These are phyloP conservation scores for Campylomormyrus numenius DNA, from an alignment of 2,113 vertebrate species.

Conservation along the genomic window DNA sequence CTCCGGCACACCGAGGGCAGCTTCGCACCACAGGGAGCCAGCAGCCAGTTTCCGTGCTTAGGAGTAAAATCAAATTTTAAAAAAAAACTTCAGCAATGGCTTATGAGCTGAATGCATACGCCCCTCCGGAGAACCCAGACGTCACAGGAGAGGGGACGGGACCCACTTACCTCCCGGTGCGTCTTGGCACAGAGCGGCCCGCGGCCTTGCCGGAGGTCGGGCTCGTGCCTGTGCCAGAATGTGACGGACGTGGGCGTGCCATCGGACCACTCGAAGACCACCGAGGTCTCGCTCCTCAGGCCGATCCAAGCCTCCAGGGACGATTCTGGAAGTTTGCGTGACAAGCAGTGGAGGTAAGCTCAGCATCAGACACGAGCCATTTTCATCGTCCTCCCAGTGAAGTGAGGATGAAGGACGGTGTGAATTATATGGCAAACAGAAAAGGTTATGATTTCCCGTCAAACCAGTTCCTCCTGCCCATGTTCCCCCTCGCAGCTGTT, in stretches of 20 bases:
- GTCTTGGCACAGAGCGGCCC: constrained; percentile 68
- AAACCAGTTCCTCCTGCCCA: not conserved
- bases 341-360: not conserved
- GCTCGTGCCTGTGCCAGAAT: constrained; percentile 75
- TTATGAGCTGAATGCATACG: not conserved
- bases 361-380: too few species aligned
- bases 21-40: constrained; percentile 67
- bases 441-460: not conserved
- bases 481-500: not conserved
- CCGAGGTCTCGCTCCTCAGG: constrained; percentile 58
- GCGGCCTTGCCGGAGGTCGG: constrained; percentile 53
- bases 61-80: constrained; percentile 18
- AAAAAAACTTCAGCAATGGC: not conserved
- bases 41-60: constrained; percentile 73
- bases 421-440: not conserved
- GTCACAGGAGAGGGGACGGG: not conserved
- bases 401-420: not conserved
- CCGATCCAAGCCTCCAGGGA: constrained; percentile 78
- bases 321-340: constrained; percentile 57
- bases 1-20: constrained; percentile 70
- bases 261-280: constrained; percentile 76
- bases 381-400: not conserved
- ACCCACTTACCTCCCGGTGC: constrained; percentile 61
- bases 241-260: constrained; percentile 69
- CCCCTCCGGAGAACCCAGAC: not conserved